phyloP scores from a whole-genome alignment of 2,888 invertebrate species.

The Rhopalosiphum nymphaeae region DNA sequence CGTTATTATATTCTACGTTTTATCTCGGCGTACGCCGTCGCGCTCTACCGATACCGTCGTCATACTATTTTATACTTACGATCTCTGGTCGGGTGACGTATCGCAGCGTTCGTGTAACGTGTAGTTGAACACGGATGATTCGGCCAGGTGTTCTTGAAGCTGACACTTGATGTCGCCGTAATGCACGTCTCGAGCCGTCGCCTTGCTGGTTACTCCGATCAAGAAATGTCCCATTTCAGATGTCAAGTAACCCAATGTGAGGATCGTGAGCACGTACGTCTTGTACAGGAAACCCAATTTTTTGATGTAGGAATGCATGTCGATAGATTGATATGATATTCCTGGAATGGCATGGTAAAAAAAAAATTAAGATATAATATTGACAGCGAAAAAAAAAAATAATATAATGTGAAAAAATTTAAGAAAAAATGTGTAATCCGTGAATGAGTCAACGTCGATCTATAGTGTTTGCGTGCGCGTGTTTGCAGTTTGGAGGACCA shows the following conservation, averaged over 20 bases:
- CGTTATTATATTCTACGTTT: not conserved
- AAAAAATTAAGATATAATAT: not conserved
- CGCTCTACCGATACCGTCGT: not conserved
- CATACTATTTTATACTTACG: constrained; percentile 70
- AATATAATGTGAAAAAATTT: not conserved
- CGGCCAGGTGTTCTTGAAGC: constrained; percentile 74
- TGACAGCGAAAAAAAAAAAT: not conserved
- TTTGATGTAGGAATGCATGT: constrained; percentile 69
- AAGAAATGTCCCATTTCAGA: constrained; percentile 91
- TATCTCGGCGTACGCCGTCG: not conserved
- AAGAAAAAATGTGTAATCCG: not conserved
- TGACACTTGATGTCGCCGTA: constrained; percentile 90
- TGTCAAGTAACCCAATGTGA: constrained; percentile 86
- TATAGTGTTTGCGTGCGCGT: not conserved
- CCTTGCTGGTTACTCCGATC: constrained; percentile 87
- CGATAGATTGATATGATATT: not conserved
- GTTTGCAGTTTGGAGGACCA: constrained; percentile 15
- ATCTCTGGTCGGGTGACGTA: constrained; percentile 73
- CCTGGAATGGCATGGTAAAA: constrained; percentile 10
- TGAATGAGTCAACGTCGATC: not conserved
- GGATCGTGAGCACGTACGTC: constrained; percentile 82
- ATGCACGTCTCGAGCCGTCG: constrained; percentile 85
- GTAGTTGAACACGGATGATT: constrained; percentile 71
- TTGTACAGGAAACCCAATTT: constrained; percentile 81
- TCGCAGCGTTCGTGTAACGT: constrained; percentile 71